phyloP scores from a whole-genome alignment of 2,113 vertebrate species.

The Sprattus sprattus region DNA sequence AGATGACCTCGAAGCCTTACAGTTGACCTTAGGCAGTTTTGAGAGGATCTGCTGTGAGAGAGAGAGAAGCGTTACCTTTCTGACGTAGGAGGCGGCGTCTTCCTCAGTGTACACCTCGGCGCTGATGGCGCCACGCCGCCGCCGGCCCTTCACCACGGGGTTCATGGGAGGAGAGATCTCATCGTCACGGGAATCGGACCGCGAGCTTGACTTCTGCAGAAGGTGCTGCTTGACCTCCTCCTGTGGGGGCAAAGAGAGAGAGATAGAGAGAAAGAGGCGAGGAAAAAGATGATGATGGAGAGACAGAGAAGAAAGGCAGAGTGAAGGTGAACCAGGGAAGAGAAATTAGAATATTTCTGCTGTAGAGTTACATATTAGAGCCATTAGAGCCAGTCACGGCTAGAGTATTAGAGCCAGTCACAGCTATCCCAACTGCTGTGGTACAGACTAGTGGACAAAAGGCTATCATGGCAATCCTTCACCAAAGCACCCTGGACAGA shows the following conservation, averaged over 20 bases:
- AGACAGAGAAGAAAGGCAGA: too few species aligned
- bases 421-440: too few species aligned
- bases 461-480: neutral
- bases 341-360: too few species aligned
- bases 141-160: slow-evolving; percentile 91
- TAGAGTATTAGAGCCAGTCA: too few species aligned
- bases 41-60: neutral
- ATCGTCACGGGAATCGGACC: slow-evolving; percentile 92
- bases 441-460: too few species aligned
- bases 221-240: slow-evolving; percentile 94
- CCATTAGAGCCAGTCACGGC: too few species aligned
- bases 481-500: neutral
- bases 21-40: neutral
- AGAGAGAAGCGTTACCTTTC: slow-evolving; percentile 78
- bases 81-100: slow-evolving; percentile 95
- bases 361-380: too few species aligned
- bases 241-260: slow-evolving; percentile 60
- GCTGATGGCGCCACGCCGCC: slow-evolving; percentile 93
- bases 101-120: slow-evolving; percentile 99
- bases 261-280: neutral
- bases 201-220: slow-evolving; percentile 90
- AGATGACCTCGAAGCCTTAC: neutral
- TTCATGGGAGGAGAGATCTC: slow-evolving; percentile 97
- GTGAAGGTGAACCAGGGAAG: too few species aligned
- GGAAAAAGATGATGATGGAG: neutral